Evolutionary conservation across 64 coral and sea anemone species (phyloP), one percentile per base, ranked within the genome.

Genomic region (Exaiptasia diaphana): DNA sequence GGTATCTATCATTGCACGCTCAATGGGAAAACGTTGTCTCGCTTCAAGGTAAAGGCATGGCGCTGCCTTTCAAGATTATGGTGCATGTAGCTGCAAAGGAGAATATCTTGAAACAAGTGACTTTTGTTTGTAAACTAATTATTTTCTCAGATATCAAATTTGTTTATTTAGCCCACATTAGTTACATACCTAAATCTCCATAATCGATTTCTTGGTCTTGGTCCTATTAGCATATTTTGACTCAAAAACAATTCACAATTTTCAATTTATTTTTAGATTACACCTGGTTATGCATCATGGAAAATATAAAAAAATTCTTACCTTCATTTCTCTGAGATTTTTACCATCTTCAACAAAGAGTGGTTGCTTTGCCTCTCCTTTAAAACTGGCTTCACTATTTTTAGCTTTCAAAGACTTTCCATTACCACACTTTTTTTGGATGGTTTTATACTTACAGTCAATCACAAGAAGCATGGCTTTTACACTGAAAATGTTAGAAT

Each of bases 391-490:
- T 67, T 86, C 71, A 39, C 21, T 86, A 55, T 30, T 46, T 50
- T 54, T 58, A 63, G 4, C 61, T 46, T 22, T 52, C 26, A 31
- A 57, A 49, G 11, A 65, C 32, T 35, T 70, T 89, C 44, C 44
- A 83, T 68, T 49, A 72, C 79, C 37, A 65, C 56, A 82, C 34
- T 89, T 93, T 39, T 92, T 97, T 50, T 76, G 59, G 5, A 72
- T 75, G 12, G 92, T 54, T 41, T 97, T 97, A 34, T 89, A 64
- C 57, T 97, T 97, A 67, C 94, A 97, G 25, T 97, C 94, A 88
- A 97, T 89, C 15, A 97, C 65, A 50, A 97, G 79, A 40, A 97
- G 64, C 94, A 97, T 97, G 20, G 94, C 94, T 73, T 75, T 91
- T 4, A 83, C 84, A 88, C 94, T 97, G 73, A 46, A 67, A n/a